Base-by-base conservation (phyloP, 1,140 invertebrate genomes). In the Hirudo medicinalis region DNA sequence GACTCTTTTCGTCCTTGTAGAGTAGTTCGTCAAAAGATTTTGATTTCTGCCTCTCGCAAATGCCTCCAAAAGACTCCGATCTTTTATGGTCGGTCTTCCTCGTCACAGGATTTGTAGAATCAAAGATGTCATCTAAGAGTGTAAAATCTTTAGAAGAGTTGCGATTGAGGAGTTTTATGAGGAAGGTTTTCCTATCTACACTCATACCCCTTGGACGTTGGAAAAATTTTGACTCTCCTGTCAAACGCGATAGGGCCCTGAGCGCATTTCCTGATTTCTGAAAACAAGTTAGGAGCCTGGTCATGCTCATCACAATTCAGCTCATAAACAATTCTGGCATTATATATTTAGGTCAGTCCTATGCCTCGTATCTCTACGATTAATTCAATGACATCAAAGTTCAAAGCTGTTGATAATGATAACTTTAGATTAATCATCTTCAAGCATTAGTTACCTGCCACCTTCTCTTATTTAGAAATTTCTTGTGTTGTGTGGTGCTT, bases 401-500 rank as follows among this genome's bases (percentile, higher is more conserved):
- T 15, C 8, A n/a, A 63, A 63, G 19, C 9, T 22, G n/a, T n/a
- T n/a, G n/a, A 60, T 60, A 63, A 63, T 6, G 17, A 11, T 19
- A 25, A 63, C 22, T 19, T 63, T 63, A 22, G 29, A 63, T 22
- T 11, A 63, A 57, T 20, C 54, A 25, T 25, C 20, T 32, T 22
- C 13, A 22, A 25, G 11, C 15, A 32, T 32, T 13, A 63, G 13
- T 63, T 80, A 93, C 91, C 89, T 92, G 91, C 91, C 91, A 94
- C 82, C 92, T 93, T 78, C 91, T 85, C 73, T 90, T 83, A 74
- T 91, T 88, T 73, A 94, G 89, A 78, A 92, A 94, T 75, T 89
- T 90, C 81, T 92, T 92, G 11, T 93, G 83, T 81, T 93, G 92
- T 73, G 91, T 90, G 2, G 89, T 93, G 76, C 88, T 87, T 67